These are phyloP conservation scores for Oceanodroma leucorhoa DNA, from an alignment of 2,797 vertebrate species.

Conservation along the genomic window DNA sequence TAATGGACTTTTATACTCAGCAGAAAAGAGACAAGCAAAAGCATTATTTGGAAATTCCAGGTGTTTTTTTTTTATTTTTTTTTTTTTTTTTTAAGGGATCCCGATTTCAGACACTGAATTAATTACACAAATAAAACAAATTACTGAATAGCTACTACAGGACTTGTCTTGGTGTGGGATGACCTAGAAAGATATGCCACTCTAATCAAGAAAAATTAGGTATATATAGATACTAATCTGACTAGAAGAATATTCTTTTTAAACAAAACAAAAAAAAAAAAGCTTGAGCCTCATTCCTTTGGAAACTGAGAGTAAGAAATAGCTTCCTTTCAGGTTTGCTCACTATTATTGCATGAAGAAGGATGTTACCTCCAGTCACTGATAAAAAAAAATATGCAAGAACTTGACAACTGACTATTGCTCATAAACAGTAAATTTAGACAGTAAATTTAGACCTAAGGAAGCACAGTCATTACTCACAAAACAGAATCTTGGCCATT, in stretches of 20 bases:
- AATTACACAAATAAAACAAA: neutral
- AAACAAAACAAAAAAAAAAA: neutral
- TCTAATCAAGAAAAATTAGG: neutral
- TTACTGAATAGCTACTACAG: neutral
- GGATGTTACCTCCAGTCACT: neutral
- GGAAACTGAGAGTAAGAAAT: neutral
- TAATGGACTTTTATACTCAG: neutral
- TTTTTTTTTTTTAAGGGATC: neutral
- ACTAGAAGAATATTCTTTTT: neutral
- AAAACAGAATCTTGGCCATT: neutral
- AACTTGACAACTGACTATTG: neutral
- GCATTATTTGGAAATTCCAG: neutral
- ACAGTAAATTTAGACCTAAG: neutral
- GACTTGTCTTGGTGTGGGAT: neutral
- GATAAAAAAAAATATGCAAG: neutral
- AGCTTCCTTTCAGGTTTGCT: neutral
- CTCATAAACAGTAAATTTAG: neutral
- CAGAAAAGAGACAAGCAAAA: neutral
- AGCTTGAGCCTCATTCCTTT: accelerated
- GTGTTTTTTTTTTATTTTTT: neutral
- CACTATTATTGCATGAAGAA: neutral
- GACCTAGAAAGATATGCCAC: neutral
- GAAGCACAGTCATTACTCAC: neutral
- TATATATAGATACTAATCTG: neutral
- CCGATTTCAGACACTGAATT: neutral